Percentiles rank a stretch among this genome's conserved stretches.
phyloP scores from a whole-genome alignment of 2,888 invertebrate genomes.

The Zele albiditarsus region DNA sequence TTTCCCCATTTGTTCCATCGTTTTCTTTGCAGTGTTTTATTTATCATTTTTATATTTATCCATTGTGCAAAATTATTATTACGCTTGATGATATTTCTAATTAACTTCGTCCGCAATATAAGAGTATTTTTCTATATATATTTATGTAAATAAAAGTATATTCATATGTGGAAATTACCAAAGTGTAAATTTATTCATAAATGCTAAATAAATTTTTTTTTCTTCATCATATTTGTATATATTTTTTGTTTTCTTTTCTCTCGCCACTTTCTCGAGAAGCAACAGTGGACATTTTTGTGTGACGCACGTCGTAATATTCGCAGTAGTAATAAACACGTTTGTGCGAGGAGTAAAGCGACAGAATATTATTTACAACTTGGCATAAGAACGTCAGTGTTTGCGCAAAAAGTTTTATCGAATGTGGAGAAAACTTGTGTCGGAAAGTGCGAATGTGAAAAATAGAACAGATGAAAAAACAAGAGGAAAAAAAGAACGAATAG shows the following conservation, averaged over 20 bases:
- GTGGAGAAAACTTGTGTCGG: not conserved
- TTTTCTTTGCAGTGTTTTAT: not conserved
- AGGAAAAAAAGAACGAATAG: not conserved
- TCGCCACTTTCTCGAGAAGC: conserved; percentile 51
- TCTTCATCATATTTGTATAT: conserved; percentile 32
- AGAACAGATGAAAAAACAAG: not conserved
- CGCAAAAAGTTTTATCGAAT: conserved; percentile 25
- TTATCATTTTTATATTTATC: conserved; percentile 7
- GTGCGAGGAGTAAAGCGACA: conserved; percentile 54
- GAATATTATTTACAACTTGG: not conserved
- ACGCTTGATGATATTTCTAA: not conserved
- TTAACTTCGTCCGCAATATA: not conserved
- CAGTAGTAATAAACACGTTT: conserved; percentile 63
- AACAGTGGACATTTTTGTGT: conserved; percentile 57
- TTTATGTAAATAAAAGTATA: not conserved
- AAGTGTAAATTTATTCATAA: conserved; percentile 56
- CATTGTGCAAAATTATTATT: not conserved
- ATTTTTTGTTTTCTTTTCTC: conserved; percentile 24
- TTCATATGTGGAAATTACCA: not conserved
- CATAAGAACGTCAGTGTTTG: conserved; percentile 23
- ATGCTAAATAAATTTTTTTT: conserved; percentile 66
- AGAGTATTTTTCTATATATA: not conserved
- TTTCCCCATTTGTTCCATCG: not conserved
- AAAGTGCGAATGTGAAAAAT: not conserved
- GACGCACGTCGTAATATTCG: conserved; percentile 60